A percentile compares a stretch with the other conserved stretches of the same genome.
Conservation (phyloP, 2,797 vertebrate species). For the Rhadinocentrus ornatus region DNA sequence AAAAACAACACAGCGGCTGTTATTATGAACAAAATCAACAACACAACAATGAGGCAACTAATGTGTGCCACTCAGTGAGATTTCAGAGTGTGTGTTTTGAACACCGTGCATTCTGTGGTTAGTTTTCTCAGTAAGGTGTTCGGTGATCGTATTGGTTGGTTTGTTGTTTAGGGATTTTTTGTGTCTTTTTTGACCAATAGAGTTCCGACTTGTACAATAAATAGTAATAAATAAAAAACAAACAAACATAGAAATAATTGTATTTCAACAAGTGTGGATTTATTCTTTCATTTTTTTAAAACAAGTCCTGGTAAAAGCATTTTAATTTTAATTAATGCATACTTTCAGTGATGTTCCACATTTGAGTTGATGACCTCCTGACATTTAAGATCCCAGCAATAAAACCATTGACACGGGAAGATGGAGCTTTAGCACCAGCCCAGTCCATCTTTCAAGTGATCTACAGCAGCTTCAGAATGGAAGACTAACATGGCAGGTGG, state of each 20-base stretch:
- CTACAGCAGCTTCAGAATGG: constrained; percentile 36
- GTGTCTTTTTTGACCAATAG: constrained; percentile 80
- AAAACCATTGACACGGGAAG: constrained; percentile 59
- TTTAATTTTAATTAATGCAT: constrained; percentile 26
- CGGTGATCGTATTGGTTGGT: constrained; percentile 77
- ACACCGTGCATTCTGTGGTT: constrained; percentile 78
- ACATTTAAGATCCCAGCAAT: constrained; percentile 62
- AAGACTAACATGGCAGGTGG: constrained; percentile 44
- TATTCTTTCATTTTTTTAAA: constrained; percentile 38
- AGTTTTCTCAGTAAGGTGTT: constrained; percentile 74
- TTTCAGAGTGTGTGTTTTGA: constrained; percentile 73
- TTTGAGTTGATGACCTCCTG: constrained; percentile 49
- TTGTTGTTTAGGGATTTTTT: constrained; percentile 77
- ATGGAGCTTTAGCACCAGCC: constrained; percentile 44
- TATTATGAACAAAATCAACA: constrained; percentile 37
- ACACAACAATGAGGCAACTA: constrained; percentile 59
- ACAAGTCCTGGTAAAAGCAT: constrained; percentile 35
- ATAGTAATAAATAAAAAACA: constrained; percentile 76
- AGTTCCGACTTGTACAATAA: constrained; percentile 80
- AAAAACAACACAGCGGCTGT: constrained; percentile 25
- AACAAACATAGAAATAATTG: constrained; percentile 60
- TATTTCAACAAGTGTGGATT: constrained; percentile 75
- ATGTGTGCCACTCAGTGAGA: constrained; percentile 69
- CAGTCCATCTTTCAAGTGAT: constrained; percentile 48
- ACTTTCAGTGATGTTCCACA: constrained; percentile 11